Conservation (phyloP, 2,113 vertebrate genomes). For the Ctenomys sociabilis region DNA sequence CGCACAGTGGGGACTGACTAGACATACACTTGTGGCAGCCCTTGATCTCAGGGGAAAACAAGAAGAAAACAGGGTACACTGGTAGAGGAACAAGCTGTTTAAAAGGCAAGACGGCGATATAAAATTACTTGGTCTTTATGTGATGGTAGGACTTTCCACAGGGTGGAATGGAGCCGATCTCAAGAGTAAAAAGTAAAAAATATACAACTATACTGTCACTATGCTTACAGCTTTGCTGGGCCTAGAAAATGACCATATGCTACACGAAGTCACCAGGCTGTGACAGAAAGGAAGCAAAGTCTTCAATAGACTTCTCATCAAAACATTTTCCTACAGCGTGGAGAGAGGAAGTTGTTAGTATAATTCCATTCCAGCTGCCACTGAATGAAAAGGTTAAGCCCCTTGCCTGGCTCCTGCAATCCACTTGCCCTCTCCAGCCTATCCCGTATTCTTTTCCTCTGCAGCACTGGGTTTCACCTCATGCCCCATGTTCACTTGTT, state of each 20-base stretch:
- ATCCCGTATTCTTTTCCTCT: neutral
- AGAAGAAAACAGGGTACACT: too few species aligned
- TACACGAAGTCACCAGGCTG: neutral
- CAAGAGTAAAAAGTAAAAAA: too few species aligned
- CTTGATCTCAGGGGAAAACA: neutral
- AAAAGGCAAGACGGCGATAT: neutral
- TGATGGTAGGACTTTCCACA: neutral
- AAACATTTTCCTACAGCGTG: neutral
- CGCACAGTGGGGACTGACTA: neutral
- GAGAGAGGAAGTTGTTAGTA: neutral
- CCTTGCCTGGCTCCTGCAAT: neutral
- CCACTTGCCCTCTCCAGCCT: accelerated
- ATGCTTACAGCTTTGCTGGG: neutral
- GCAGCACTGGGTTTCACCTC: neutral
- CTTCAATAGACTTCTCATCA: neutral
- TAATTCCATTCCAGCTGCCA: neutral
- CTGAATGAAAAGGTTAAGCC: neutral
- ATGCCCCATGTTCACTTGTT: neutral
- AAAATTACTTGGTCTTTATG: neutral
- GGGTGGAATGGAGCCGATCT: neutral
- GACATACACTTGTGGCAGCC: neutral
- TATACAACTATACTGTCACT: accelerated
- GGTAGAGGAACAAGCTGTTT: neutral
- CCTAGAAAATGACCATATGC: neutral
- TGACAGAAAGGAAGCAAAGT: neutral